Percentiles rank a stretch among this genome's conserved stretches.
phyloP scores from a whole-genome alignment of 2,797 vertebrate species.

The Crax fasciolata region DNA sequence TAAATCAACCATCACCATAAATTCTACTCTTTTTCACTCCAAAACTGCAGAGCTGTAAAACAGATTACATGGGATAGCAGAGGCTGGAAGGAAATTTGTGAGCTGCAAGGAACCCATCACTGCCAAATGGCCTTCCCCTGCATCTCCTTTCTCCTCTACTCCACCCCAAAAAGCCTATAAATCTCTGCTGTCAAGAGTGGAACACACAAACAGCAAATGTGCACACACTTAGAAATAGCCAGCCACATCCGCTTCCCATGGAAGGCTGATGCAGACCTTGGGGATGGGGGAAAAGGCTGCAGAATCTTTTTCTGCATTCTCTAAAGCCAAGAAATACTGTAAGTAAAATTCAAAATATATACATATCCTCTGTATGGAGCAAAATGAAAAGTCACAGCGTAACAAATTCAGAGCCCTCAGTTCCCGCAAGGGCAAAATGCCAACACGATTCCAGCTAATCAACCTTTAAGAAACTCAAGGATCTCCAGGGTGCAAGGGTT shows the following conservation, averaged over 20 bases:
- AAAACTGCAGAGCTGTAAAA: constrained; percentile 63
- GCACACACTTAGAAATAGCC: not conserved
- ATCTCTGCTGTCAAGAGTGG: not conserved
- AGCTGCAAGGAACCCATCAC: constrained; percentile 32
- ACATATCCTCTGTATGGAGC: not conserved
- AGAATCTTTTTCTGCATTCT: not conserved
- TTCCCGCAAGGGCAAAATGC: not conserved
- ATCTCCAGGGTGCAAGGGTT: not conserved
- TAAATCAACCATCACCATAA: constrained; percentile 73
- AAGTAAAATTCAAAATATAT: not conserved
- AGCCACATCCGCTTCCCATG: not conserved
- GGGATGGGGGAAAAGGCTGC: not conserved
- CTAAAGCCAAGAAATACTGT: not conserved
- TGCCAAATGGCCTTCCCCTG: constrained; percentile 34
- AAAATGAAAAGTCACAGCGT: not conserved
- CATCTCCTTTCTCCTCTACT: not conserved
- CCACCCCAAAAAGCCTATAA: not conserved
- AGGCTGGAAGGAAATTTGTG: constrained; percentile 59
- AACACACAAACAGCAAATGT: not conserved
- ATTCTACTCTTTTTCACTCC: constrained; percentile 59
- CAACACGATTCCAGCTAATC: not conserved
- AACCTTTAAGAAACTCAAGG: not conserved
- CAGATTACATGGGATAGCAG: constrained; percentile 32
- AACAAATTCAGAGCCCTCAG: not conserved
- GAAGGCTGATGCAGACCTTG: not conserved